Evolutionary conservation across 2,888 invertebrate species (phyloP), one percentile per base, ranked within the genome.

Genomic region (Creontiades dilutus): DNA sequence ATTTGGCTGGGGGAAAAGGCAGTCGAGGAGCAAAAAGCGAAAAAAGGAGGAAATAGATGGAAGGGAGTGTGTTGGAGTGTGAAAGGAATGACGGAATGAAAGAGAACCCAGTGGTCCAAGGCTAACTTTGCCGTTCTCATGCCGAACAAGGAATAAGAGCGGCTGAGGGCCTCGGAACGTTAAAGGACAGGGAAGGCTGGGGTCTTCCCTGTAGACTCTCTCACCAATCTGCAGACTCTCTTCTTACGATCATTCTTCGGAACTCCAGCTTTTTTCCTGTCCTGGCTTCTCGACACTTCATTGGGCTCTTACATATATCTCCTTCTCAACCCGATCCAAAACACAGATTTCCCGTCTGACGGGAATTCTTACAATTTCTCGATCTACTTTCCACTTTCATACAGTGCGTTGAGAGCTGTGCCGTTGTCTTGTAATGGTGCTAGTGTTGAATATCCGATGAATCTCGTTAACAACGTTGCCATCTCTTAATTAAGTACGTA

Each of bases 61-160:
- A 78, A 47, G 19, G 47, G 78, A 78, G 78, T 78, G 78, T 78
- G 78, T 78, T 78, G 78, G 78, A 78, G 78, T 78, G 78, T 78
- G 78, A 78, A 68, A 68, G 68, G 68, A 68, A 68, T 27, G 68
- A 23, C 37, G 78, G 78, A 78, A 78, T 78, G 78, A 78, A 78
- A 78, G 78, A 46, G 78, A 47, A 78, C 46, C 47, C 78, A 78
- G 78, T 78, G 78, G 78, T 78, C 78, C 78, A 78, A 19, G 46
- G 78, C 78, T 78, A 78, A 78, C 78, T 46, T 11, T 19, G 46
- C 78, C 46, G 37, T 47, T 47, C 47, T 78, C 78, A 47, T 47
- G 47, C 46, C 47, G 78, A 78, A 78, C 78, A 78, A 78, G 78
- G 78, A 78, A 78, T 46, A 78, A 78, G 78, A 47, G 78, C 47